Evolutionary conservation across 1,140 invertebrate species (phyloP), one percentile per base, ranked within the genome.

Genomic region (Radopholus similis): DNA sequence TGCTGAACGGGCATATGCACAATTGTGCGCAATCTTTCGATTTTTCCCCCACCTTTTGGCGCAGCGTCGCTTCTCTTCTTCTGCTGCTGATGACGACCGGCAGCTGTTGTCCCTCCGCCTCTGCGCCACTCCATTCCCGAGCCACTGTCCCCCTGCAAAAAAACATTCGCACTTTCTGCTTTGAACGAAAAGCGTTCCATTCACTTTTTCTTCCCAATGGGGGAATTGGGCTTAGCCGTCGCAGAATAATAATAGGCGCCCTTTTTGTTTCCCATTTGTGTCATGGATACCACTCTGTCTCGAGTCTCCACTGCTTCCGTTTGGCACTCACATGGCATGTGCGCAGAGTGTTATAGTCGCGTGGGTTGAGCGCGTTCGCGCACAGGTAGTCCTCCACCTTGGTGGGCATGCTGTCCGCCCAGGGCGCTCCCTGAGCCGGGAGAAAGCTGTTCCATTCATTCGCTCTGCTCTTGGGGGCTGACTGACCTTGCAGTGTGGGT

Each of bases 331-430:
- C 75, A 59, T 76, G 71, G 54, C 75, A 76, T 34, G 75, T 77
- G 34, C 75, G 11, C 1, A 66, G 60, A n/a, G 71, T 32, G 6
- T 35, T n/a, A 26, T 73, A 65, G 37, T 76, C 60, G 3, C 35
- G 54, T 4, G 67, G 73, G 23, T 77, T 57, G 35, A 65, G 47
- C 4, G 75, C 68, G 11, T 68, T 77, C 5, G 75, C 75, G 42
- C 75, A 76, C 3, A 76, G 30, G 35, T 67, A 73, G 55, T 76
- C 75, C 13, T 53, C 47, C 2, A 62, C 54, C 8, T 77, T 44
- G 2, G 58, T 32, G 8, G 74, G 74, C 47, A 76, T 55, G 1
- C 8, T 62, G 51, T 76, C 75, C 11, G 56, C 57, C 58, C 58
- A 69, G 0, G 75, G 75, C 4, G 51, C 9, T 26, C 49, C 21